Evolutionary conservation across 2,888 invertebrate genomes (phyloP).

Genomic region (Drosophila pegasa): DNA sequence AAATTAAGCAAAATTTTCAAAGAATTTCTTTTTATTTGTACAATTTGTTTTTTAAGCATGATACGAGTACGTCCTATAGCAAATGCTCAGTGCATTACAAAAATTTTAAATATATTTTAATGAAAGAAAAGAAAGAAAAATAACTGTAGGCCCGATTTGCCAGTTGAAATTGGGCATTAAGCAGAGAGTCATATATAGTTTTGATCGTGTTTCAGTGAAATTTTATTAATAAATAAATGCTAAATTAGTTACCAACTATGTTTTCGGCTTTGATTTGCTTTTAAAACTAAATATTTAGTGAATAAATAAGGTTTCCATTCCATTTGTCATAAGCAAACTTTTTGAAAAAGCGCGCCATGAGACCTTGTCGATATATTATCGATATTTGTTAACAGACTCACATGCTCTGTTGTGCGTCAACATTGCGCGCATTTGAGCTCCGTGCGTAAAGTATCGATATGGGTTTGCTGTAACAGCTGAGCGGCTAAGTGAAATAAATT

Average conservation of each 20-base stretch:
- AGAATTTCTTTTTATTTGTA: conserved; percentile 51
- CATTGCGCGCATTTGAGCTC: neutral
- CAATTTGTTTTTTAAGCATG: conserved; percentile 44
- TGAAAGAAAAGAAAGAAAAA: conserved; percentile 5
- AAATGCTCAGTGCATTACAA: conserved; percentile 20
- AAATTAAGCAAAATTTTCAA: conserved; percentile 12
- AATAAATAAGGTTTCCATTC: too few relatives aligned
- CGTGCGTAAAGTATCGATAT: neutral
- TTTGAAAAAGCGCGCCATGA: conserved; percentile 10
- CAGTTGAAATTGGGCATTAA: conserved; percentile 41
- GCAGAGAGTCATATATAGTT: conserved; percentile 44
- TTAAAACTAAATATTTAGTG: neutral
- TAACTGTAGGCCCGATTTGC: conserved; percentile 54
- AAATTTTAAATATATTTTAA: conserved; percentile 43
- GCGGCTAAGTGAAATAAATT: neutral
- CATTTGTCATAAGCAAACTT: neutral
- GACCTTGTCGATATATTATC: neutral
- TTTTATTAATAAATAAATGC: conserved; percentile 70
- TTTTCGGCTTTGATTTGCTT: neutral
- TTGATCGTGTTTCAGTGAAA: conserved; percentile 61
- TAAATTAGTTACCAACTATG: conserved; percentile 37
- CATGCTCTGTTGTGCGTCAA: conserved; percentile 23
- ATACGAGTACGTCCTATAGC: conserved; percentile 64
- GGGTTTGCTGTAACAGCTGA: neutral
- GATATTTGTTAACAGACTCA: neutral